phyloP scores from a whole-genome alignment of 2,888 invertebrate genomes.

The Lithophane ornitopus region DNA sequence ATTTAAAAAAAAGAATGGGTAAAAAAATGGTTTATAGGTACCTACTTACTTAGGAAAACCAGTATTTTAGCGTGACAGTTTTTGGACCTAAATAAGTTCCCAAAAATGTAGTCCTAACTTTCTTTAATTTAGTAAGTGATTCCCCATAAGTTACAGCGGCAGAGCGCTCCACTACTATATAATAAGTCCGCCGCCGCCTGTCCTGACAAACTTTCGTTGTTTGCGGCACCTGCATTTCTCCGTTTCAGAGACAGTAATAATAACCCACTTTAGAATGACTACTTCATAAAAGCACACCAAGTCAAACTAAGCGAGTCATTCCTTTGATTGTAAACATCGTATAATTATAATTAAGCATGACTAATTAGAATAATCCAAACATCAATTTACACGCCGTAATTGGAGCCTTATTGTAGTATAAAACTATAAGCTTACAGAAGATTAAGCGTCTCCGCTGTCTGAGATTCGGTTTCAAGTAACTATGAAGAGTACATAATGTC shows the following conservation, averaged over 20 bases:
- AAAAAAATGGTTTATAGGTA: too few species aligned
- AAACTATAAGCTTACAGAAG: conserved; percentile 48
- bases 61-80: not conserved
- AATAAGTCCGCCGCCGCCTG: conserved; percentile 54
- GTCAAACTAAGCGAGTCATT: conserved; percentile 10
- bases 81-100: not conserved
- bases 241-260: conserved; percentile 46
- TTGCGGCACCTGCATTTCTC: conserved; percentile 66
- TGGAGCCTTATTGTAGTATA: conserved; percentile 40
- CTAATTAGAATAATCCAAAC: conserved; percentile 44
- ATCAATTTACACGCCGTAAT: conserved; percentile 48
- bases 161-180: conserved; percentile 45
- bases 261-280: conserved; percentile 57
- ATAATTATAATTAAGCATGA: conserved; percentile 32
- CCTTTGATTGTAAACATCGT: conserved; percentile 22
- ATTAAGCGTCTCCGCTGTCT: conserved; percentile 29
- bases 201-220: conserved; percentile 60
- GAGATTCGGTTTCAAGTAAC: conserved; percentile 51
- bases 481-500: conserved; percentile 36
- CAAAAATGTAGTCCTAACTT: conserved; percentile 7
- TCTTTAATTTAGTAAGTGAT: conserved; percentile 41
- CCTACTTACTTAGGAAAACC: too few species aligned
- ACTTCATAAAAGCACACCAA: conserved; percentile 36
- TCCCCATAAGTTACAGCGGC: conserved; percentile 36
- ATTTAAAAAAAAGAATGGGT: not conserved